phyloP scores from a whole-genome alignment of 2,113 vertebrate genomes.

The Equus przewalskii region DNA sequence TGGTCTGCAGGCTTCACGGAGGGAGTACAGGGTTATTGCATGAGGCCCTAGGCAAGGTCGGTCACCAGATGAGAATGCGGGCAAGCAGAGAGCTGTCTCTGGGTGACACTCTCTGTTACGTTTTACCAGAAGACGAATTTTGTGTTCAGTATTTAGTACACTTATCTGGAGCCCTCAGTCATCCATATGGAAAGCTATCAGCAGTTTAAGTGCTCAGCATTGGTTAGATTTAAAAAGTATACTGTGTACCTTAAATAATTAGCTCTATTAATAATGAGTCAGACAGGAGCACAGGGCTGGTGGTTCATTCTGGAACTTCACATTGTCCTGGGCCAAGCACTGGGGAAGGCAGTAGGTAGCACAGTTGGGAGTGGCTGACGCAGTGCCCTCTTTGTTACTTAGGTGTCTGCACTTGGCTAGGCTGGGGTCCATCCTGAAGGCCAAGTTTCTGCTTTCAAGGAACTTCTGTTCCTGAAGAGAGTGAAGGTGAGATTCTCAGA shows the following conservation, averaged over 20 bases:
- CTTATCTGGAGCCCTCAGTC: not conserved
- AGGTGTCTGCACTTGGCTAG: not conserved
- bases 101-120: not conserved
- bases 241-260: not conserved
- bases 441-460: not conserved
- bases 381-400: not conserved
- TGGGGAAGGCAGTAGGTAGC: not conserved
- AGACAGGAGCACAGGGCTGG: not conserved
- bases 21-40: not conserved
- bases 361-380: not conserved
- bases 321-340: not conserved
- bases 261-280: not conserved
- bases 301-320: not conserved
- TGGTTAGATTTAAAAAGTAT: not conserved
- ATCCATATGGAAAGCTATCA: not conserved
- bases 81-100: not conserved
- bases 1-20: not conserved
- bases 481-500: not conserved
- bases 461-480: conserved; percentile 15
- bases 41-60: not conserved
- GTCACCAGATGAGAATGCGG: not conserved
- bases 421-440: not conserved
- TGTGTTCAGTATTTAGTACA: not conserved
- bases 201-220: not conserved
- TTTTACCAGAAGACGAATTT: not conserved